Evolutionary conservation across 2,888 invertebrate species (phyloP), one percentile per base, ranked within the genome.

Genomic region (Crematogaster levior): DNA sequence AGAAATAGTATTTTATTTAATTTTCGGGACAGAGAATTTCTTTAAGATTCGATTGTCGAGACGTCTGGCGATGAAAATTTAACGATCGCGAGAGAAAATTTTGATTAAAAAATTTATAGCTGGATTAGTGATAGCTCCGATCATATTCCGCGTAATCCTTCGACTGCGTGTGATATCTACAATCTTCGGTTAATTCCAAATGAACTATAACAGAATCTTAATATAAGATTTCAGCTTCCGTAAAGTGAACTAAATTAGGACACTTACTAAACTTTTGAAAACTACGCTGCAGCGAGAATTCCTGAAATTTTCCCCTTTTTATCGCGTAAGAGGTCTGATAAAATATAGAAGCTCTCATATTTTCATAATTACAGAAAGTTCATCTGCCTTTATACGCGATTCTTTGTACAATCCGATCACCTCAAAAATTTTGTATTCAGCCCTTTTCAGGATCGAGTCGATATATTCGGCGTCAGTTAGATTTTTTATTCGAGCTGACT

Each of bases 91-190:
- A 56, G 7, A 30, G 15, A 10, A 40, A 30, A n/a, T 30, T 53
- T 65, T 12, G 51, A 27, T 43, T 43, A 53, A 77, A 77, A 46
- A 53, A 65, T 43, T 9, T n/a, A 30, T 43, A 12, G 10, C 24
- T 30, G 15, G 43, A 66, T 43, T 27, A n/a, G 10, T 9, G 27
- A 7, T 27, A 9, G 12, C n/a, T 9, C 15, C 72, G 24, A 40
- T n/a, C 46, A 60, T 4, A 43, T 4, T 15, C 27, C n/a, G n/a
- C 10, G 30, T 77, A 43, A 77, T 77, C 56, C 12, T 58, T 7
- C 43, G 34, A 66, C 43, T 77, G 30, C 77, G 66, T 77, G 77
- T 43, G 30, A 66, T 56, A 56, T 77, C 77, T 77, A 66, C 43
- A 43, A 77, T 77, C 66, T 66, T 56, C 40, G 40, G 40, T 37